Base-by-base conservation (phyloP, 2,113 vertebrate genomes). In the Micronycteris hirsuta region DNA sequence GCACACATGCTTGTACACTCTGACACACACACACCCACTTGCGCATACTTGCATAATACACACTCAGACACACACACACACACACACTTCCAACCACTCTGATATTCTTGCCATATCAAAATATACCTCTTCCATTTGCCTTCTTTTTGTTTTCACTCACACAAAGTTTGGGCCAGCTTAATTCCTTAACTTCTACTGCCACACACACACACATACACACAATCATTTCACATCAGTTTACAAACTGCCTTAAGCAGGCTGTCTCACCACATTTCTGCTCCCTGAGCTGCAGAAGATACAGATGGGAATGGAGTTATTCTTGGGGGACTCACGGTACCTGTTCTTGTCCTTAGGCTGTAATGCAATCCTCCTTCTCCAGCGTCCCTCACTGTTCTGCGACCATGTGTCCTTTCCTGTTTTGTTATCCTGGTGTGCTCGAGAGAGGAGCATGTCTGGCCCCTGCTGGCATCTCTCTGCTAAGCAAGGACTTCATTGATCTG, bases 311-410 rank as follows among this genome's bases (percentile, higher is more conserved):
- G 9, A 47, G n/a, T 11, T 54, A 63, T 7, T 24, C 38, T 81
- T 43, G 24, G 17, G 54, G 24, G 20, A 15, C 19, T 24, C 4
- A 0, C 2, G 1, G 4, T n/a, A 8, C 38, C 20, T 0, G 2
- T 2, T 5, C 67, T 33, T n/a, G 24, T 10, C 45, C 17, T 61
- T 16, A 8, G 5, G 65, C 5, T 33, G 45, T 9, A 49, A 47
- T 15, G 36, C 92, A 3, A 11, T 17, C 67, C n/a, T 45, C 45
- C 24, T 52, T 63, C 31, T 19, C n/a, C 31, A 52, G 3, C 52
- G 1, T 28, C 77, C n/a, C 47, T 58, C 67, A 0, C 41, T 16
- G 61, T 43, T 26, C 19, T 33, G 28, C 15, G 52, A 16, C 26
- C 33, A 3, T 3, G 14, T 16, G 28, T 36, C 49, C 14, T 33